Conservation (phyloP, 2,888 invertebrate species). For the Archips crataeganus region DNA sequence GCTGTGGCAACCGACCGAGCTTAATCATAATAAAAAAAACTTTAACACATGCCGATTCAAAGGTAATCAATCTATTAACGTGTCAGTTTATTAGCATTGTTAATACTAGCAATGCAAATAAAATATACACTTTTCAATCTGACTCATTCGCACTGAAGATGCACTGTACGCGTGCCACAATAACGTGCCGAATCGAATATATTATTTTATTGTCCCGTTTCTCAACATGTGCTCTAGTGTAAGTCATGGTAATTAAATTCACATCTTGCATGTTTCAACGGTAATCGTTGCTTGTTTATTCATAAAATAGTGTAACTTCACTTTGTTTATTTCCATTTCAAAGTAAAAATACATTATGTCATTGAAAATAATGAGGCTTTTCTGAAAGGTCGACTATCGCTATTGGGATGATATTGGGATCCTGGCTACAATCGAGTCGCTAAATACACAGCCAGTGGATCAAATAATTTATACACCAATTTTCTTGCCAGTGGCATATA, state of each 20-base stretch:
- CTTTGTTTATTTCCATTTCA: neutral
- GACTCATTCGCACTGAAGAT: neutral
- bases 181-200: conserved; percentile 26
- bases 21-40: neutral
- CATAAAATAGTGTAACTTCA: neutral
- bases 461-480: no score
- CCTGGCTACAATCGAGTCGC: no score
- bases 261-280: conserved; percentile 12
- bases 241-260: conserved; percentile 4
- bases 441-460: no score
- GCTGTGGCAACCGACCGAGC: neutral
- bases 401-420: no score
- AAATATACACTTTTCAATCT: neutral
- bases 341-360: no score
- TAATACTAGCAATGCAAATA: conserved; percentile 7
- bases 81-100: conserved; percentile 1
- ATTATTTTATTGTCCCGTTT: neutral
- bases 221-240: conserved; percentile 12
- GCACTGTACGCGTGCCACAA: conserved; percentile 2
- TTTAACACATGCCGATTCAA: neutral
- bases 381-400: no score
- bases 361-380: no score
- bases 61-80: neutral
- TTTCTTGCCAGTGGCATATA: no score
- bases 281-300: neutral